phyloP scores from a whole-genome alignment of 2,113 vertebrate genomes.

The Sterna hirundo region DNA sequence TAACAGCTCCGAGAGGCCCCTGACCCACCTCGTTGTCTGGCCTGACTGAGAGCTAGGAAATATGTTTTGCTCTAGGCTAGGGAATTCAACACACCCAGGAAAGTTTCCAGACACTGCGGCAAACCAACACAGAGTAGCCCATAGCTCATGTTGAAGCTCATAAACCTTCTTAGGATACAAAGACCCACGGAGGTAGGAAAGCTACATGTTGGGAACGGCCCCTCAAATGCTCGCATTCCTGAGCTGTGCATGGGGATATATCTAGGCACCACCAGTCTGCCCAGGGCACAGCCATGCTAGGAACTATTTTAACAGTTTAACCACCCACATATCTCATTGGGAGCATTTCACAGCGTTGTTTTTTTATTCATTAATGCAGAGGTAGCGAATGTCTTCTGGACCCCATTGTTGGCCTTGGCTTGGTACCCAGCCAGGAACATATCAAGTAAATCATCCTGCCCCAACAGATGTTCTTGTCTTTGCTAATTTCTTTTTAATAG shows the following conservation, averaged over 20 bases:
- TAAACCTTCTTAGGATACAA: neutral
- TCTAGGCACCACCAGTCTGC: neutral
- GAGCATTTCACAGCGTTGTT: neutral
- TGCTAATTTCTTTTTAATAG: neutral
- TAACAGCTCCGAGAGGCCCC: neutral
- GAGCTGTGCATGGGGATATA: neutral
- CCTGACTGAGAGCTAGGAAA: neutral
- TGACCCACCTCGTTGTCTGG: accelerated
- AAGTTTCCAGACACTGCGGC: neutral
- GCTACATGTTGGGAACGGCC: neutral
- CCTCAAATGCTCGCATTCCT: neutral
- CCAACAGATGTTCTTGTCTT: neutral
- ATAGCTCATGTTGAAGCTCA: neutral
- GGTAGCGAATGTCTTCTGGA: neutral
- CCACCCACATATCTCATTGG: neutral
- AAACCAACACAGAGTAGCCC: neutral
- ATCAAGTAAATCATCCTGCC: neutral
- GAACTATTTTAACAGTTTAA: neutral
- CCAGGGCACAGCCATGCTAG: neutral
- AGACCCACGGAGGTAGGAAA: neutral
- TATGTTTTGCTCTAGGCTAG: neutral
- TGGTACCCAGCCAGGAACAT: neutral
- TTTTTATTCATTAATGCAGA: neutral
- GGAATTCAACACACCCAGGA: neutral
- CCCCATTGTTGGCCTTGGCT: neutral